A percentile compares a stretch with the other conserved stretches of the same genome.
phyloP scores from a whole-genome alignment of 2,888 invertebrate species.

The Tachina grossa region DNA sequence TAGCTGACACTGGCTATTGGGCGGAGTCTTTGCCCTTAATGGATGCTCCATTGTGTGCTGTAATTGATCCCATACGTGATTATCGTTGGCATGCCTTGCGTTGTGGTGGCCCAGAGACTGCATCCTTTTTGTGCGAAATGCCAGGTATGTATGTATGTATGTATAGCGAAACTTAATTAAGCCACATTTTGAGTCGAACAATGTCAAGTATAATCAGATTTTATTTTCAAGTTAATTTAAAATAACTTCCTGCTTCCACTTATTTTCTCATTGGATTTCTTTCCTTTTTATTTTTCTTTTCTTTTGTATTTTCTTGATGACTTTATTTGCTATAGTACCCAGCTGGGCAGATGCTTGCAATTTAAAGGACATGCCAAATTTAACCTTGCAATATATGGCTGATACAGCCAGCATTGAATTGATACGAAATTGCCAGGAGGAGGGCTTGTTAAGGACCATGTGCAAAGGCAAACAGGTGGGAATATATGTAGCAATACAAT shows the following conservation, averaged over 20 bases:
- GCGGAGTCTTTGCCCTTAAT: constrained; percentile 87
- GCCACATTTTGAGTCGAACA: constrained; percentile 38
- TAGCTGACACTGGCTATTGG: constrained; percentile 86
- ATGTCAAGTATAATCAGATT: constrained; percentile 43
- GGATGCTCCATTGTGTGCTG: constrained; percentile 87
- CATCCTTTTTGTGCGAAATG: constrained; percentile 91
- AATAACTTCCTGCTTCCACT: constrained; percentile 42
- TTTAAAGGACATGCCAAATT: constrained; percentile 88
- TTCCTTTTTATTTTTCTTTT: constrained; percentile 11
- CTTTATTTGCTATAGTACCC: constrained; percentile 85
- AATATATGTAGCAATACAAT: neutral
- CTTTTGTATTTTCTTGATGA: neutral
- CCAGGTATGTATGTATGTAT: constrained; percentile 85
- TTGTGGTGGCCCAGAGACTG: constrained; percentile 90
- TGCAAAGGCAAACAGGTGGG: constrained; percentile 90
- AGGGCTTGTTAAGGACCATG: constrained; percentile 88
- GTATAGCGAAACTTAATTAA: constrained; percentile 62
- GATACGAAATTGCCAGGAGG: constrained; percentile 89
- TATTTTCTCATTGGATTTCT: constrained; percentile 8
- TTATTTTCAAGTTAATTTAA: constrained; percentile 49
- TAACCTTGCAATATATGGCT: constrained; percentile 89
- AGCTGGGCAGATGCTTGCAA: constrained; percentile 91
- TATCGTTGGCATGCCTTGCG: constrained; percentile 90
- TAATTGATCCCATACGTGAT: constrained; percentile 89
- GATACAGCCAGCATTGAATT: constrained; percentile 90